A percentile compares a stretch with the other conserved stretches of the same genome.
phyloP scores from a whole-genome alignment of 2,888 invertebrate genomes.

The Tinea semifulvella region DNA sequence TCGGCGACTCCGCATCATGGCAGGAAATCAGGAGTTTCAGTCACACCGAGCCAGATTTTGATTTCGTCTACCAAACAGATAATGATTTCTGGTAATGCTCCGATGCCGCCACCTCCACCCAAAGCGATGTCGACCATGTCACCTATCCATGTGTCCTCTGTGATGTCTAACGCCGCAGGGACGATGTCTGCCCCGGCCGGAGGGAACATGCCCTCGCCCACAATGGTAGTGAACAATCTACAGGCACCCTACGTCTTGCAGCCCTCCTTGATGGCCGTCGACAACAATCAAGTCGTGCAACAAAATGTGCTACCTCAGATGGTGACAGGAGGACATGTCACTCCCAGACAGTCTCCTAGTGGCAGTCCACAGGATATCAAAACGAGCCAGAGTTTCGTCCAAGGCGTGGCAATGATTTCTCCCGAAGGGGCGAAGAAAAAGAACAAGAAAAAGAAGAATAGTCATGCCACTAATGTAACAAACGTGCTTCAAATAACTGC shows the following conservation, averaged over 20 bases:
- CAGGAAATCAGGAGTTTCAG: slow-evolving; percentile 23
- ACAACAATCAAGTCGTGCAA: slow-evolving; percentile 74
- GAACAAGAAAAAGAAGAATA: slow-evolving; percentile 76
- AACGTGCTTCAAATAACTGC: slow-evolving; percentile 75
- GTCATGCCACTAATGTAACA: slow-evolving; percentile 72
- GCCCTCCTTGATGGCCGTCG: slow-evolving; percentile 79
- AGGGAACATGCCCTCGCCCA: slow-evolving; percentile 75
- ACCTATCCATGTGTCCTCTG: slow-evolving; percentile 68
- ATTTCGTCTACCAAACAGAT: slow-evolving; percentile 80
- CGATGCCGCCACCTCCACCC: slow-evolving; percentile 74
- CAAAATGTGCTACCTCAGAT: slow-evolving; percentile 76
- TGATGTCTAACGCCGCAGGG: slow-evolving; percentile 71
- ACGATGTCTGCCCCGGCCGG: slow-evolving; percentile 73
- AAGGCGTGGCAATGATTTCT: slow-evolving; percentile 65
- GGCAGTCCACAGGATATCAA: slow-evolving; percentile 63
- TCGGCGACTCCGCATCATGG: slow-evolving; percentile 26
- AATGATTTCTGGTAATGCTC: slow-evolving; percentile 70
- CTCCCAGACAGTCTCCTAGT: slow-evolving; percentile 55
- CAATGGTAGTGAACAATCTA: slow-evolving; percentile 82
- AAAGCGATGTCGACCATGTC: slow-evolving; percentile 65
- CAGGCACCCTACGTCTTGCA: slow-evolving; percentile 82
- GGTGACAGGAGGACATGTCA: slow-evolving; percentile 70
- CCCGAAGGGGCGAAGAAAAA: slow-evolving; percentile 75
- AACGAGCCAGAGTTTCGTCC: slow-evolving; percentile 43
- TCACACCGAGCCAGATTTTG: slow-evolving; percentile 74